These are phyloP conservation scores for Kradibia gibbosae DNA, from an alignment of 1,140 invertebrate genomes.

Conservation along the genomic window DNA sequence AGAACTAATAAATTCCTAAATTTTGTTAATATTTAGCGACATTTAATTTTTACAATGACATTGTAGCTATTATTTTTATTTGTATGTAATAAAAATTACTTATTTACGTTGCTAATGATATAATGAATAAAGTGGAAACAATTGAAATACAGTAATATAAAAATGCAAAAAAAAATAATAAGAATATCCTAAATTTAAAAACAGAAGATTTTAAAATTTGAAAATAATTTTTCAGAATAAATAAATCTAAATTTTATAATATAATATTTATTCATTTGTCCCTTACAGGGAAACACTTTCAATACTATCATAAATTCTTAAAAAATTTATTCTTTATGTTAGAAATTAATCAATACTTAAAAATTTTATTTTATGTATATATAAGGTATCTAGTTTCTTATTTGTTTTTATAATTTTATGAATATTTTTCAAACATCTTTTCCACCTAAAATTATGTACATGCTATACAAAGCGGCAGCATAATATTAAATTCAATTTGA, in stretches of 20 bases:
- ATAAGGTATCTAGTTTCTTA: background rate
- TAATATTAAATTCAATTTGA: background rate
- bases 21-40: too few relatives aligned
- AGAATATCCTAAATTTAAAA: too few relatives aligned
- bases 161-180: background rate
- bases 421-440: background rate
- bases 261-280: background rate
- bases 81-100: too few relatives aligned
- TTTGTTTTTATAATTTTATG: background rate
- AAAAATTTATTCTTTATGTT: slow-evolving; percentile 1
- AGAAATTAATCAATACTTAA: background rate
- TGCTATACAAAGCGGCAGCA: background rate
- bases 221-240: too few relatives aligned
- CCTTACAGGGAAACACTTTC: background rate
- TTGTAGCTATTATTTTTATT: too few relatives aligned
- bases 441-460: background rate
- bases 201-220: background rate
- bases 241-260: too few relatives aligned
- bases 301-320: background rate
- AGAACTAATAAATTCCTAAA: too few relatives aligned
- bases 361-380: background rate
- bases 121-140: too few relatives aligned
- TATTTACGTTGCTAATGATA: too few relatives aligned
- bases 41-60: too few relatives aligned
- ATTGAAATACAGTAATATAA: too few relatives aligned